Evolutionary conservation across 2,113 vertebrate species (phyloP).

Genomic region (Castor canadensis): DNA sequence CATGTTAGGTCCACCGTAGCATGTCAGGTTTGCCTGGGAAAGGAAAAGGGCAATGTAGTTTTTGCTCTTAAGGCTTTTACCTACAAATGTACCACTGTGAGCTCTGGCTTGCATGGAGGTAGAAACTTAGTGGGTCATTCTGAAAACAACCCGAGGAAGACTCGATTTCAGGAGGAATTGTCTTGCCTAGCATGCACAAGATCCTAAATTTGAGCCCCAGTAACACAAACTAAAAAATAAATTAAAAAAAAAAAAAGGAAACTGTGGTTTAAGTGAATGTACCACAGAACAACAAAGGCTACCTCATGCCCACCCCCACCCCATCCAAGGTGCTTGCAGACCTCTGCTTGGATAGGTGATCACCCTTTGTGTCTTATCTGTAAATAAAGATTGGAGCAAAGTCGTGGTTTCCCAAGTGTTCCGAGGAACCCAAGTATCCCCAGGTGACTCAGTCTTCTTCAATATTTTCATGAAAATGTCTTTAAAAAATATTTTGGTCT

Average conservation of each 20-base stretch:
- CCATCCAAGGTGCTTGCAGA: no score
- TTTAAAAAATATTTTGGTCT: neutral
- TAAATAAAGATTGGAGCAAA: neutral
- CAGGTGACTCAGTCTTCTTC: neutral
- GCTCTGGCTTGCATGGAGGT: neutral
- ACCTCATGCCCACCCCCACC: neutral
- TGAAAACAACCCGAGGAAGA: neutral
- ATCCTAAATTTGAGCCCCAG: neutral
- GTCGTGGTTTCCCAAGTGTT: neutral
- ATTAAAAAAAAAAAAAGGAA: neutral
- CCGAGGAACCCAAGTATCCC: neutral
- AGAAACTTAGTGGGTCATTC: neutral
- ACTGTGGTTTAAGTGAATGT: neutral
- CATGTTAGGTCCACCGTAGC: no score
- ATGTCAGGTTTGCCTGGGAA: neutral
- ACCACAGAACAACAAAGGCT: no score
- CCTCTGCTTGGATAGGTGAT: neutral
- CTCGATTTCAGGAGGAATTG: constrained; percentile 19
- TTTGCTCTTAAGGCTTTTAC: neutral
- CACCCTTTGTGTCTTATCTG: neutral
- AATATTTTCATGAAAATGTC: neutral
- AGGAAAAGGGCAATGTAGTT: neutral
- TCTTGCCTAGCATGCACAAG: neutral
- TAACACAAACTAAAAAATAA: neutral
- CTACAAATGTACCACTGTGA: neutral